phyloP scores from a whole-genome alignment of 2,797 vertebrate species.

The Chaenodraco wilsoni region DNA sequence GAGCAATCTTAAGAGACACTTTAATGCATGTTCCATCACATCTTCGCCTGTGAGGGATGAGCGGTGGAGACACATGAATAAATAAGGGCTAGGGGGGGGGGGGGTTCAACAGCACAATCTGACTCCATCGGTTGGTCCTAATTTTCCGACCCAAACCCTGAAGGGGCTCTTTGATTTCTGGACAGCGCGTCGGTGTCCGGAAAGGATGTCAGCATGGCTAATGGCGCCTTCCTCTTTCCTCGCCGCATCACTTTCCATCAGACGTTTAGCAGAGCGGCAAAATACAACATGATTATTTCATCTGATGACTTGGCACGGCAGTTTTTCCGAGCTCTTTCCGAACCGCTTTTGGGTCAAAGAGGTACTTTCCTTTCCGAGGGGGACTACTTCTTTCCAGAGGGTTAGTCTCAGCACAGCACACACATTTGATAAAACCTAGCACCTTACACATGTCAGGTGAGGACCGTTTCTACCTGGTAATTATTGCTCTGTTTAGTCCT shows the following conservation, averaged over 20 bases:
- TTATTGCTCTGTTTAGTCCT: constrained; percentile 87
- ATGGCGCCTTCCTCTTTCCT: constrained; percentile 62
- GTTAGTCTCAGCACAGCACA: constrained; percentile 57
- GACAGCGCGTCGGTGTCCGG: constrained; percentile 28
- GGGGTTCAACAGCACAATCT: constrained; percentile 24
- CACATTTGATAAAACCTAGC: constrained; percentile 74
- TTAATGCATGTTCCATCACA: constrained; percentile 67
- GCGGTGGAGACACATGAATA: constrained; percentile 56
- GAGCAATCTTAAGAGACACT: constrained; percentile 60
- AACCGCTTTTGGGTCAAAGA: constrained; percentile 37
- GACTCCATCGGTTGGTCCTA: constrained; percentile 30
- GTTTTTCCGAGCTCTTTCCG: constrained; percentile 43
- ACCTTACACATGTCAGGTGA: constrained; percentile 77
- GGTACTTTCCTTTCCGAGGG: constrained; percentile 25
- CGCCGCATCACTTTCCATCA: constrained; percentile 45
- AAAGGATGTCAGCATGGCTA: constrained; percentile 64
- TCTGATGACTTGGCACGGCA: constrained; percentile 56
- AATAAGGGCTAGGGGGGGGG: constrained; percentile 36
- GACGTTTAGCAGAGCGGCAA: constrained; percentile 44
- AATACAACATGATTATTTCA: constrained; percentile 56
- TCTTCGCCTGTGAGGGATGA: constrained; percentile 61
- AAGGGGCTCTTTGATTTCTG: constrained; percentile 61
- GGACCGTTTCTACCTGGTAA: constrained; percentile 76
- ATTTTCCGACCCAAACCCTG: constrained; percentile 47
- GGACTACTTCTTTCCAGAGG: constrained; percentile 61